A percentile compares a stretch with the other conserved stretches of the same genome.
phyloP scores from a whole-genome alignment of 53 echinoderm and acorn worm genomes.

The Mesocentrotus franciscanus region DNA sequence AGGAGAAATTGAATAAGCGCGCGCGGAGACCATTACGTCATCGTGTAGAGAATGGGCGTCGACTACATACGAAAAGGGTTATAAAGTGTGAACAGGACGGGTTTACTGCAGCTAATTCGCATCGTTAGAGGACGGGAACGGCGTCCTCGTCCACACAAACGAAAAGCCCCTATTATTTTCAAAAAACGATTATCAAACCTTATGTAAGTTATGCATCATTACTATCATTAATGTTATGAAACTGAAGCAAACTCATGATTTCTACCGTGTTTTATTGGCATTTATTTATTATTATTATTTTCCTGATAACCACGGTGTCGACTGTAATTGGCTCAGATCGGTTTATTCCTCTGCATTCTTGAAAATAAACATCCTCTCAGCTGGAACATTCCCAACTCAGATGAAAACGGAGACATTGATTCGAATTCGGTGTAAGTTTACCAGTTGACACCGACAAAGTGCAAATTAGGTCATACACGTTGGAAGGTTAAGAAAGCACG shows the following conservation, averaged over 20 bases:
- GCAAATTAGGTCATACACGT: conserved; percentile 38
- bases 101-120: too few species aligned
- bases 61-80: too few species aligned
- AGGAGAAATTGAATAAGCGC: too few species aligned
- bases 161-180: too few species aligned
- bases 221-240: too few species aligned
- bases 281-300: background rate
- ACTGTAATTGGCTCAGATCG: background rate
- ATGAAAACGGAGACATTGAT: conserved; percentile 40
- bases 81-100: too few species aligned
- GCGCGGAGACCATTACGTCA: too few species aligned
- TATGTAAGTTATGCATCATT: too few species aligned
- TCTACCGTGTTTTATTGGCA: background rate
- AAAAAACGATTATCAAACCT: too few species aligned
- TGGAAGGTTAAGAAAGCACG: conserved; percentile 36
- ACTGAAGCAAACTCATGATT: background rate
- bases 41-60: too few species aligned
- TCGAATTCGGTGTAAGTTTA: conserved; percentile 18
- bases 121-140: too few species aligned
- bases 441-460: conserved; percentile 24
- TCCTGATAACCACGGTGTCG: background rate
- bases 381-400: background rate
- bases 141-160: too few species aligned
- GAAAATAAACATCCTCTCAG: background rate
- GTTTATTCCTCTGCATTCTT: background rate